Evolutionary conservation across 1,140 invertebrate genomes (phyloP), one percentile per base, ranked within the genome.

Genomic region (Conus ventricosus): DNA sequence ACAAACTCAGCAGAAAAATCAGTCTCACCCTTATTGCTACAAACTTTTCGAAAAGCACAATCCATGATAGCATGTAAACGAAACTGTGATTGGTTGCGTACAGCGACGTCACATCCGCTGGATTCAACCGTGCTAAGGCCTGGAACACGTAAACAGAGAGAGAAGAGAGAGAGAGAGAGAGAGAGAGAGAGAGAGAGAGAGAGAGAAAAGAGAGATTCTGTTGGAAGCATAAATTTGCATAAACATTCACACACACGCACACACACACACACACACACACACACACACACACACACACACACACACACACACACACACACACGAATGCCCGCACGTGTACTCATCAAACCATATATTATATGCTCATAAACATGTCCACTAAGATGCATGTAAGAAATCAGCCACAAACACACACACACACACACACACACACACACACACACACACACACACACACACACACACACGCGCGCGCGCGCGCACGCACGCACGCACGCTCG

Each of bases 41-140:
- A 95, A 99, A 99, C 94, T 99, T 98, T 93, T 99, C 98, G 94
- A 99, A 98, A 75, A 99, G 96, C 92, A 99, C 98, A 84, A 99
- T 98, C 98, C 98, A 99, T 1, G 98, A 99, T 5, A 99, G 96
- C 13, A 99, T 96, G 95, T 99, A 99, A 87, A 98, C 97, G 93
- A 98, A 98, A 13, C 97, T 97, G 7, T 99, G 98, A 91, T 98
- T 98, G 27, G 98, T 98, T 20, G 98, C 97, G 93, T 98, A 99
- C 17, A 99, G 95, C 1, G 98, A 97, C 96, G 99, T 97, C 6
- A 98, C 98, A 94, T 98, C 98, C 0, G 98, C 99, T 2, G 98
- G 97, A 86, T 81, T 81, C 51, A 81, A 81, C 20, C 80, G 39
- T 81, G 80, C 80, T 54, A 81, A 20, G 4, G 80, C 80, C 80